A percentile compares a stretch with the other conserved stretches of the same genome.
Evolutionary conservation across 2,113 vertebrate genomes (phyloP).

Genomic region (Cinclus cinclus): DNA sequence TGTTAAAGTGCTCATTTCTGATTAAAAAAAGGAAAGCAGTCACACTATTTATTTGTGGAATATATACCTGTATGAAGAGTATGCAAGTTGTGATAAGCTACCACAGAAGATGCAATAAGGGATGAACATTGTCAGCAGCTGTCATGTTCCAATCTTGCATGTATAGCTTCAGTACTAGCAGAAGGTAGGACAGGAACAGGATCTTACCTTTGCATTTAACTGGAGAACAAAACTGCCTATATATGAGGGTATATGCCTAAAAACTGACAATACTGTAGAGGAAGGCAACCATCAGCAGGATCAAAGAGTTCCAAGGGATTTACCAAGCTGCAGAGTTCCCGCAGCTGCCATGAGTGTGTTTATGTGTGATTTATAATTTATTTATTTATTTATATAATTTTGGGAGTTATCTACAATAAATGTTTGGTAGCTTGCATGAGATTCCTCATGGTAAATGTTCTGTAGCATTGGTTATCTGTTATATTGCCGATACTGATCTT

Average conservation of each 20-base stretch:
- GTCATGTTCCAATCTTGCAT: background rate
- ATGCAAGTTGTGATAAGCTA: background rate
- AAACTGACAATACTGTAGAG: background rate
- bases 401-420: background rate
- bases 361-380: no score
- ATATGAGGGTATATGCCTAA: background rate
- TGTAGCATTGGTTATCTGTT: background rate
- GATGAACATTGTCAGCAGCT: background rate
- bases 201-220: background rate
- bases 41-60: background rate
- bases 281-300: background rate
- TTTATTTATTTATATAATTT: no score
- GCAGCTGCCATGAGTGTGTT: background rate
- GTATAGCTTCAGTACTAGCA: background rate
- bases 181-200: background rate
- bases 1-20: background rate
- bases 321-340: no score
- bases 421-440: background rate
- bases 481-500: background rate
- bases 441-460: background rate
- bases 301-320: background rate
- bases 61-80: background rate
- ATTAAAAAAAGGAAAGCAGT: background rate
- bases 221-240: background rate
- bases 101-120: background rate